phyloP scores from a whole-genome alignment of 1,140 invertebrate species.

The Anastatus disparis region DNA sequence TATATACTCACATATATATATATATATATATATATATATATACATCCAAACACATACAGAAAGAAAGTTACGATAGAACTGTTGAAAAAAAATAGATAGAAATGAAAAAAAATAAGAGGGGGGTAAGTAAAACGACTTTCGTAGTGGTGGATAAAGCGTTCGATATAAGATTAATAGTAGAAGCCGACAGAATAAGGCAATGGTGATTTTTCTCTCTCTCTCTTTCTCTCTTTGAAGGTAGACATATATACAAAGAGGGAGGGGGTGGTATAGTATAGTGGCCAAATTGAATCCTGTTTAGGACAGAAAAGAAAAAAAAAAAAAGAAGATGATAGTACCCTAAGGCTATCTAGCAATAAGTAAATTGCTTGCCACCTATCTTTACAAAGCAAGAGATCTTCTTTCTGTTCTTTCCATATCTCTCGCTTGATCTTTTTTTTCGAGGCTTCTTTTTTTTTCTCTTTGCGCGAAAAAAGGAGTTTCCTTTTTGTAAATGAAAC shows the following conservation, averaged over 20 bases:
- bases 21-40: too few species aligned
- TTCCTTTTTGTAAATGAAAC: not conserved
- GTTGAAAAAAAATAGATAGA: conserved; percentile 34
- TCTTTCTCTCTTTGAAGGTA: conserved; percentile 59
- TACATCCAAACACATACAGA: not conserved
- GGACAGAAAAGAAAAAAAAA: conserved; percentile 53
- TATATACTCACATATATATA: too few species aligned
- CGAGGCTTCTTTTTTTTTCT: too few species aligned
- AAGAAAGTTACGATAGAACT: not conserved
- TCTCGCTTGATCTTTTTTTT: conserved; percentile 8
- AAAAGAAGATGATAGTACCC: conserved; percentile 25
- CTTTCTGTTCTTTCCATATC: conserved; percentile 32
- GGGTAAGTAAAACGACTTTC: conserved; percentile 35
- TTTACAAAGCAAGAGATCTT: too few species aligned
- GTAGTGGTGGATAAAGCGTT: conserved; percentile 62
- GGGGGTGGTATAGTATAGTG: conserved; percentile 58
- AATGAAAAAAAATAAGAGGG: conserved; percentile 14
- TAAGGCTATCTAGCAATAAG: conserved; percentile 60
- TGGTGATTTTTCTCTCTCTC: conserved; percentile 60
- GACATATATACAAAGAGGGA: too few species aligned
- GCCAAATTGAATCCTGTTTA: conserved; percentile 68
- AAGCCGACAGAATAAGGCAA: conserved; percentile 46
- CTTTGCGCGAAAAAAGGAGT: not conserved
- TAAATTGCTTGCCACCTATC: conserved; percentile 57
- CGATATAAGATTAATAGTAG: conserved; percentile 69